Evolutionary conservation across 2,888 invertebrate genomes (phyloP).

Genomic region (Morpho deidamia): DNA sequence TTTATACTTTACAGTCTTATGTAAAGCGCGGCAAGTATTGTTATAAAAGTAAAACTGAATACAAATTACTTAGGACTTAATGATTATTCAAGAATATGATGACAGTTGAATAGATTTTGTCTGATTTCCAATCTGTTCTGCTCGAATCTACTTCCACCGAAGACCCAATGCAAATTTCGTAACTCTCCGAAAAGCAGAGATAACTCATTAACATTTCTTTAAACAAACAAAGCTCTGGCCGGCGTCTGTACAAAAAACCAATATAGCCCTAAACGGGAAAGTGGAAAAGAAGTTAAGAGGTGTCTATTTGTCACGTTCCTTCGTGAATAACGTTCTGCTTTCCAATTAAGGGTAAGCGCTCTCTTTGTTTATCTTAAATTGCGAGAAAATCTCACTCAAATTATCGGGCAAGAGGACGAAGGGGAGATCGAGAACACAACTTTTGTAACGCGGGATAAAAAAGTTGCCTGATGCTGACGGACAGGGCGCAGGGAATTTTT

Average conservation of each 20-base stretch:
- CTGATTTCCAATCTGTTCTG: background rate
- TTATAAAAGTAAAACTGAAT: too few relatives aligned
- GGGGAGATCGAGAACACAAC: constrained; percentile 69
- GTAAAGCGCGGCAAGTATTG: too few relatives aligned
- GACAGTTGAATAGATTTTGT: background rate
- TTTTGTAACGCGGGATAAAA: constrained; percentile 69
- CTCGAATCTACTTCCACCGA: background rate
- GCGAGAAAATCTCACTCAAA: constrained; percentile 79
- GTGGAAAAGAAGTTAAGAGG: constrained; percentile 78
- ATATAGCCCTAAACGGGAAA: constrained; percentile 67
- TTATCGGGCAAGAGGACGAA: constrained; percentile 74
- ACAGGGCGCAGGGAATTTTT: constrained; percentile 73
- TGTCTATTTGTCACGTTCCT: constrained; percentile 78
- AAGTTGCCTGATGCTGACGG: constrained; percentile 67
- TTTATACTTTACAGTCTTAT: too few relatives aligned
- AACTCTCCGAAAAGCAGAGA: constrained; percentile 13
- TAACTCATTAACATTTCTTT: constrained; percentile 52
- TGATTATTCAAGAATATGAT: too few relatives aligned
- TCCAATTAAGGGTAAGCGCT: constrained; percentile 78
- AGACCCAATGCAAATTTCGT: constrained; percentile 14
- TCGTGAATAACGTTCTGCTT: constrained; percentile 76
- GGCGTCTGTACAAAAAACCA: constrained; percentile 62
- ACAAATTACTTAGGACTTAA: too few relatives aligned
- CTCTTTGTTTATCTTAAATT: constrained; percentile 79
- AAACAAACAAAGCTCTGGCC: constrained; percentile 63